phyloP scores from a whole-genome alignment of 2,797 vertebrate species.

The Hozukius guyotensis region DNA sequence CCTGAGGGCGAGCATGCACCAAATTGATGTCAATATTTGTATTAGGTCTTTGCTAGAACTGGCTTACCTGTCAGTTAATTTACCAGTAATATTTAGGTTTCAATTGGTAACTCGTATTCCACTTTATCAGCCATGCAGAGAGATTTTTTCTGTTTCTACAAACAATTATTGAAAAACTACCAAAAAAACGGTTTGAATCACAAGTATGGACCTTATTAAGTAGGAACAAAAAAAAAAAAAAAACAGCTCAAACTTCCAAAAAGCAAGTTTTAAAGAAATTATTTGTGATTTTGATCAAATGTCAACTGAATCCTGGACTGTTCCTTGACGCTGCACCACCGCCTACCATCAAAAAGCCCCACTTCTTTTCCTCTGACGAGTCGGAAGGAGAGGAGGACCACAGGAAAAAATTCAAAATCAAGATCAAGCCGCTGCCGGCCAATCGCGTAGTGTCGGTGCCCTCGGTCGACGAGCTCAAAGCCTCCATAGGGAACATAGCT shows the following conservation, averaged over 20 bases:
- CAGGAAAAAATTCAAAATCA: slow-evolving; percentile 96
- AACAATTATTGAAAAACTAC: background rate
- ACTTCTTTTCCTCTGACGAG: slow-evolving; percentile 98
- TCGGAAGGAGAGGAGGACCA: slow-evolving; percentile 96
- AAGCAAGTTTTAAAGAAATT: background rate
- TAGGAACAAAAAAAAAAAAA: background rate
- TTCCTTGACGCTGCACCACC: slow-evolving; percentile 84
- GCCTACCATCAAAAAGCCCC: slow-evolving; percentile 88
- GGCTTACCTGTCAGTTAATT: background rate
- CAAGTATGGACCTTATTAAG: background rate
- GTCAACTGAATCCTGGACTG: background rate
- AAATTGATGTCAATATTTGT: background rate
- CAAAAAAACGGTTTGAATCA: background rate
- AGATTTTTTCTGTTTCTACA: background rate
- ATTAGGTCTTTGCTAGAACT: background rate
- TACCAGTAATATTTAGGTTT: background rate
- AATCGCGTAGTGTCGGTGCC: slow-evolving; percentile 84
- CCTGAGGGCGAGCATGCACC: no score
- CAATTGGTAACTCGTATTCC: background rate
- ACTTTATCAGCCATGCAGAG: background rate
- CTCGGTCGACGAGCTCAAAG: slow-evolving; percentile 93
- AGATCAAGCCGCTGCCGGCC: slow-evolving; percentile 92
- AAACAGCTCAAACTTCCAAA: background rate
- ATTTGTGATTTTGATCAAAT: background rate
- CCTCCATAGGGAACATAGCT: slow-evolving; percentile 95